Evolutionary conservation across 2,113 vertebrate species (phyloP), one percentile per base, ranked within the genome.

Genomic region (Bufo bufo): DNA sequence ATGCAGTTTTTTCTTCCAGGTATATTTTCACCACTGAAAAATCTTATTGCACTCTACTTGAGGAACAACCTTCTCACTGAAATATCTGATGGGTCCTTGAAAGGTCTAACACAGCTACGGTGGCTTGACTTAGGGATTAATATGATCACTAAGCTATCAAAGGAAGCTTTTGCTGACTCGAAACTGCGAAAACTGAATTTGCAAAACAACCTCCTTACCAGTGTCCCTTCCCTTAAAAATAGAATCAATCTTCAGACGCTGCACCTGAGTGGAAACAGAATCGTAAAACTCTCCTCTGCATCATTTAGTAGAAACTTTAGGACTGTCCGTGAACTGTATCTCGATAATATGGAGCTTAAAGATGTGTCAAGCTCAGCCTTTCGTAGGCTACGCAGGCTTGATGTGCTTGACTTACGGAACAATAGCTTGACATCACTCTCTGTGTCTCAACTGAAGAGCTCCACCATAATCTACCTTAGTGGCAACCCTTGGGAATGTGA

Each of bases 401-500:
- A 90, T 20, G 63, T 89, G 4, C 74, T 90, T 74, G 90, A 87
- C 85, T 45, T 91, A 65, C 82, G 81, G 47, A 80, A 89, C 58
- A 91, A 90, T 56, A 80, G 84, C 52, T 54, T 91, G 86, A 58
- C 56, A 2, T 82, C 84, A 0, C 89, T 90, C 5, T 23, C 78
- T 72, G 49, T 81, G 17, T 12, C n/a, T 4, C n/a, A 20, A 2
- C 19, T 91, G 17, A 82, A 63, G 45, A 75, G 19, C 9, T 63
- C 87, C 43, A 78, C 77, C 10, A 59, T 9, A 17, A 23, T 91
- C 2, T 66, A 89, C n/a, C 58, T 90, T 66, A 87, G 77, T 6
- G 91, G 89, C 71, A 91, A 90, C 66, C 65, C 85, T 9, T 92
- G 91, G 91, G n/a, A 33, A 43, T 92, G 91, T 17, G 90, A 92